phyloP scores from a whole-genome alignment of 2,113 vertebrate genomes.

The Coregonus clupeaformis region DNA sequence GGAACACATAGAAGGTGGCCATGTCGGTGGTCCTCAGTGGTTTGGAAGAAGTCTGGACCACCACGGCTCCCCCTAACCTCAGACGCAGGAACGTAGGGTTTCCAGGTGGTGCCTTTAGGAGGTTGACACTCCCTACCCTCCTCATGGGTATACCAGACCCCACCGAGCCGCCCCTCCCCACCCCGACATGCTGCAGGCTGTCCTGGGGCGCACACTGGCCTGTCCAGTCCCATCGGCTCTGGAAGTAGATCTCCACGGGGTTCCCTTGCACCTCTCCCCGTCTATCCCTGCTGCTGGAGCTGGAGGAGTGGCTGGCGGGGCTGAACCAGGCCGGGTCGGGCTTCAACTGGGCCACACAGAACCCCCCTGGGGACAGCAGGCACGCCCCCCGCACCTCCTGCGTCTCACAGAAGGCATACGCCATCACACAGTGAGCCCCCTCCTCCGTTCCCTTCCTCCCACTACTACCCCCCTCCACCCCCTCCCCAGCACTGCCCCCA shows the following conservation, averaged over 20 bases:
- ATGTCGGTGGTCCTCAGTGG: slow-evolving; percentile 78
- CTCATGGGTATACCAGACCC: slow-evolving; percentile 78
- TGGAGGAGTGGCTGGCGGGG: slow-evolving; percentile 38
- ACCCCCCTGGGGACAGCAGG: slow-evolving; percentile 73
- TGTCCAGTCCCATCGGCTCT: slow-evolving; percentile 67
- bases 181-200: slow-evolving; percentile 57
- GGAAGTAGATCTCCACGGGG: slow-evolving; percentile 86
- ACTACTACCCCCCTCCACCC: slow-evolving; percentile 27
- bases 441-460: slow-evolving; percentile 21
- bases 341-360: slow-evolving; percentile 84
- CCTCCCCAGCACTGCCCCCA: slow-evolving; percentile 28
- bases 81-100: slow-evolving; percentile 79
- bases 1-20: slow-evolving; percentile 82
- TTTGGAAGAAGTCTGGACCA: slow-evolving; percentile 79
- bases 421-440: slow-evolving; percentile 78
- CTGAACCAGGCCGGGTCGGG: slow-evolving; percentile 82
- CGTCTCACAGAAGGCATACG: slow-evolving; percentile 84
- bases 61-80: slow-evolving; percentile 80
- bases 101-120: slow-evolving; percentile 72
- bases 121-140: slow-evolving; percentile 85
- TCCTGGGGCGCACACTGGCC: slow-evolving; percentile 79
- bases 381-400: slow-evolving; percentile 81
- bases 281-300: slow-evolving; percentile 39
- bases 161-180: slow-evolving; percentile 36
- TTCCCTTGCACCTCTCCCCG: slow-evolving; percentile 70